A percentile compares a stretch with the other conserved stretches of the same genome.
Evolutionary conservation across 1,140 invertebrate genomes (phyloP).

Genomic region (Panagrolaimus sp.): DNA sequence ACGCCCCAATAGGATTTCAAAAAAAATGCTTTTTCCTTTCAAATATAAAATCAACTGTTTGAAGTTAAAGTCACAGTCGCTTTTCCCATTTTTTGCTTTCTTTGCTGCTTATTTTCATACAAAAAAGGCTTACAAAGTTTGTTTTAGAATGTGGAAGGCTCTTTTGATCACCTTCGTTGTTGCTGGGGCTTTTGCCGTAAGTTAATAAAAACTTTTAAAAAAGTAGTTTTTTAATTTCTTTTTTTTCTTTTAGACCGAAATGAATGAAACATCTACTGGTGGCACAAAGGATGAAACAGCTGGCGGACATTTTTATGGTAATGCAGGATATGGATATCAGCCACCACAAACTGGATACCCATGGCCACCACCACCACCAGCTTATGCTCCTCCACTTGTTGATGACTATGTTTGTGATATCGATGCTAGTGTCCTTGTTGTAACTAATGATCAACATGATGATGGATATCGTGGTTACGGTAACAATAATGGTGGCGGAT

Average conservation of each 20-base stretch:
- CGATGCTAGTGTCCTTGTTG: slow-evolving; percentile 22
- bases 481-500: background rate
- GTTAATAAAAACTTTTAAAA: background rate
- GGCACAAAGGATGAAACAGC: background rate
- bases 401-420: slow-evolving; percentile 22
- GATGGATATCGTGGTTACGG: background rate
- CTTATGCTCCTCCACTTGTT: background rate
- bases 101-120: too few species aligned
- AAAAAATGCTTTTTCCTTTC: too few species aligned
- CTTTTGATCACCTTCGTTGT: background rate
- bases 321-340: background rate
- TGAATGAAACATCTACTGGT: background rate
- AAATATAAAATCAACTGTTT: too few species aligned
- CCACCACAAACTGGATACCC: background rate
- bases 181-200: slow-evolving; percentile 6
- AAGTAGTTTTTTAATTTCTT: background rate
- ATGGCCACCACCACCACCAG: background rate
- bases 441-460: background rate
- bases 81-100: too few species aligned
- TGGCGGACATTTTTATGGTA: background rate
- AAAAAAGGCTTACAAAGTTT: too few species aligned
- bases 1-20: too few species aligned
- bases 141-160: background rate
- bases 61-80: too few species aligned
- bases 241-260: background rate